Conservation (phyloP, 2,113 vertebrate species). For the Paralichthys olivaceus region DNA sequence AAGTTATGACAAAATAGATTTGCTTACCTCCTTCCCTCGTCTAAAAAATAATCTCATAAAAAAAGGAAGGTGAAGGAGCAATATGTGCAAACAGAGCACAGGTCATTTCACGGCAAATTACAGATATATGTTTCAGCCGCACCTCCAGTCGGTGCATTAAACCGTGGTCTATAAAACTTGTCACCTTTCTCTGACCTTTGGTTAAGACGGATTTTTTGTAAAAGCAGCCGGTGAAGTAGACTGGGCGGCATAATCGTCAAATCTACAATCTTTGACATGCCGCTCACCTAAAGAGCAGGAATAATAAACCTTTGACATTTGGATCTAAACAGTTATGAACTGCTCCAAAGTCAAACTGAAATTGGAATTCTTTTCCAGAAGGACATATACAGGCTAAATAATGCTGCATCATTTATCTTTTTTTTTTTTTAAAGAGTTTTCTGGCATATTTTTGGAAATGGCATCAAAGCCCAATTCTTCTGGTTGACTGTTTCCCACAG, state of each 20-base stretch:
- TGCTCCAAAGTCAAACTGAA: constrained; percentile 3
- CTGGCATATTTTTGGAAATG: no score
- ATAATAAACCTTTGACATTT: constrained; percentile 12
- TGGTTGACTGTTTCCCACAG: neutral
- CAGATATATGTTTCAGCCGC: constrained; percentile 49
- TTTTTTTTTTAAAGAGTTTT: neutral
- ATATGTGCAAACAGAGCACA: constrained; percentile 51
- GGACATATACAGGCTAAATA: neutral
- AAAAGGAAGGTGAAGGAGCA: constrained; percentile 38
- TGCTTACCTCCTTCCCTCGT: constrained; percentile 27
- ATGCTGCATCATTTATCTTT: neutral
- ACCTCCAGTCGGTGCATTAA: constrained; percentile 32
- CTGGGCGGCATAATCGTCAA: constrained; percentile 32
- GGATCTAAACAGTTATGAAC: constrained; percentile 2
- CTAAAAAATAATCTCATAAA: constrained; percentile 35
- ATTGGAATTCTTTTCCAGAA: constrained; percentile 3
- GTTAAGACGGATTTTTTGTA: constrained; percentile 28
- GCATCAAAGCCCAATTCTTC: neutral
- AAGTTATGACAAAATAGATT: constrained; percentile 59
- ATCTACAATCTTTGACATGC: constrained; percentile 26
- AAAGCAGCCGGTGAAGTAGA: constrained; percentile 37
- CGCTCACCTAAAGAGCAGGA: constrained; percentile 14
- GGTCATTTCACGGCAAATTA: constrained; percentile 67
- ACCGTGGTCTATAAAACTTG: constrained; percentile 36
- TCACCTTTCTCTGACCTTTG: constrained; percentile 63